Percentiles rank a stretch among this genome's conserved stretches.
These are phyloP conservation scores for Kryptolebias ocellatus DNA, from an alignment of 2,797 vertebrate genomes.

Conservation along the genomic window DNA sequence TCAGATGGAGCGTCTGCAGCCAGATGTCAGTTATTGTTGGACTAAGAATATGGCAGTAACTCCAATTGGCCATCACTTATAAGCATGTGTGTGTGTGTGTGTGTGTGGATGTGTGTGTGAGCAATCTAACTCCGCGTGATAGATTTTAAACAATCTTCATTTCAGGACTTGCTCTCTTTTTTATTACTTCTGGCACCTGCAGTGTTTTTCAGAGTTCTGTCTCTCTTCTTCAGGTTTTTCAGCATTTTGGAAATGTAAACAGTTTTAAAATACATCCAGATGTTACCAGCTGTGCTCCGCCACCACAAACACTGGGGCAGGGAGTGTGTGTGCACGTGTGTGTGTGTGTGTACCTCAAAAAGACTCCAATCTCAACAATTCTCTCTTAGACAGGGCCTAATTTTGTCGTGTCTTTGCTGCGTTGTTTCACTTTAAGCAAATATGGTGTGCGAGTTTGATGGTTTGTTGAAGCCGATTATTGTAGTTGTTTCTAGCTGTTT, in stretches of 20 bases:
- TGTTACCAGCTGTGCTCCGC: slow-evolving; percentile 83
- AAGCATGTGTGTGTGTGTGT: slow-evolving; percentile 48
- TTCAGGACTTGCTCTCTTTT: slow-evolving; percentile 71
- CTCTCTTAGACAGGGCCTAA: slow-evolving; percentile 56
- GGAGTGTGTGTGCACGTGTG: slow-evolving; percentile 30
- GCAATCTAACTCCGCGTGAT: slow-evolving; percentile 61
- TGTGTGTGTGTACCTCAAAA: slow-evolving; percentile 44
- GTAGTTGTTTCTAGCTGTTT: slow-evolving; percentile 40
- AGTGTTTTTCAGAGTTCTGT: slow-evolving; percentile 79
- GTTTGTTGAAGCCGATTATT: slow-evolving; percentile 52
- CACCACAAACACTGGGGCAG: slow-evolving; percentile 78
- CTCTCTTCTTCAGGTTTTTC: slow-evolving; percentile 73
- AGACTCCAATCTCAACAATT: slow-evolving; percentile 60
- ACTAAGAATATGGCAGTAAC: slow-evolving; percentile 70
- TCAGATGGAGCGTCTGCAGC: slow-evolving; percentile 56
- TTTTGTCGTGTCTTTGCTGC: slow-evolving; percentile 59
- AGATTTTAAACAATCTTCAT: slow-evolving; percentile 80
- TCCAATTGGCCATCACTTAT: slow-evolving; percentile 66
- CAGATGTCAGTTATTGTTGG: slow-evolving; percentile 80
- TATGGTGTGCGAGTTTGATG: slow-evolving; percentile 13
- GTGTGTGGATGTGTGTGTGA: slow-evolving; percentile 23
- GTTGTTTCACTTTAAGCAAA: slow-evolving; percentile 43
- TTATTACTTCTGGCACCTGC: slow-evolving; percentile 85
- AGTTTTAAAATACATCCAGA: slow-evolving; percentile 86
- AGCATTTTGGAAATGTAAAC: slow-evolving; percentile 87